These are phyloP conservation scores for Ornithoptera alexandrae DNA, from an alignment of 2,888 invertebrate species.

Conservation along the genomic window DNA sequence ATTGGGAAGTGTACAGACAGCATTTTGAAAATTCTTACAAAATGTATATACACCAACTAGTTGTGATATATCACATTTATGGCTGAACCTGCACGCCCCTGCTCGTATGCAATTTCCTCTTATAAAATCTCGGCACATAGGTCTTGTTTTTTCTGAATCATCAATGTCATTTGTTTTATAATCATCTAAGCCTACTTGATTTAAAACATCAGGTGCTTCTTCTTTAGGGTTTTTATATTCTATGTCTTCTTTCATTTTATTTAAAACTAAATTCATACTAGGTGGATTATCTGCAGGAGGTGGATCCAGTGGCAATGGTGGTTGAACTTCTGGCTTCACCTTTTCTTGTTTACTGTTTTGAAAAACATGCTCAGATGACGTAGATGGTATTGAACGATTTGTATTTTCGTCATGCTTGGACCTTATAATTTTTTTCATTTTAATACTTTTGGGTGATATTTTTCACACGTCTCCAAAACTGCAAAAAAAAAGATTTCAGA, in stretches of 20 bases:
- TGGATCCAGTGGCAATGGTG: conserved; percentile 38
- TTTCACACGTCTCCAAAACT: conserved; percentile 35
- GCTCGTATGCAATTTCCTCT: conserved; percentile 53
- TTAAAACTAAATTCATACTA: conserved; percentile 30
- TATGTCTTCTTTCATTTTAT: conserved; percentile 34
- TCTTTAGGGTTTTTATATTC: conserved; percentile 27
- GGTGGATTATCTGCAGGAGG: conserved; percentile 34
- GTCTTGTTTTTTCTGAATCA: conserved; percentile 25
- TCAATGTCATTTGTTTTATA: conserved; percentile 13
- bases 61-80: conserved; percentile 53
- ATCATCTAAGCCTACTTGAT: conserved; percentile 2
- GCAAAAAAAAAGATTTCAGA: conserved; percentile 13
- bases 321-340: conserved; percentile 32
- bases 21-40: conserved; percentile 60
- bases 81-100: conserved; percentile 50
- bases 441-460: not conserved
- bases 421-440: conserved; percentile 62
- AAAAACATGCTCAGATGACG: conserved; percentile 10
- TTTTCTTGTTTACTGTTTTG: conserved; percentile 14
- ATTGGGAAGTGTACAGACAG: conserved; percentile 46
- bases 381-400: conserved; percentile 29
- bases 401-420: conserved; percentile 43
- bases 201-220: conserved; percentile 2
- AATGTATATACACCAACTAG: conserved; percentile 56
- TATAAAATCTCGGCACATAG: conserved; percentile 58